Conservation (phyloP, 2,888 invertebrate genomes). For the Epirrita christyi region DNA sequence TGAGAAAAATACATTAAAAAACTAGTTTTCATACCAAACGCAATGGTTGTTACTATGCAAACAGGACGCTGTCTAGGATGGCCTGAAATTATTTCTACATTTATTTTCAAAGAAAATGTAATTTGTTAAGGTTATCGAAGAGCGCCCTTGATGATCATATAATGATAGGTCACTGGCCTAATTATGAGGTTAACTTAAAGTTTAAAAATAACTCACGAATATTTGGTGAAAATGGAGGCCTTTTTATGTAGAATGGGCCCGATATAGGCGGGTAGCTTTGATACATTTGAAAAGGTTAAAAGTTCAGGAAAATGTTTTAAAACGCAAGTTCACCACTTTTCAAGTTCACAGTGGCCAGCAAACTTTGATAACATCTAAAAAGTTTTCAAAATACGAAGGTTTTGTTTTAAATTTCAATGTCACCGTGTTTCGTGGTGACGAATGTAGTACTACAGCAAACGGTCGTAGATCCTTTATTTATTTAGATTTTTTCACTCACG, state of each 20-base stretch:
- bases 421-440: conserved; percentile 50
- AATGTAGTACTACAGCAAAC: conserved; percentile 47
- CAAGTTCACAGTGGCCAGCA: conserved; percentile 11
- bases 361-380: neutral
- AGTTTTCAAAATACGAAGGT: conserved; percentile 1
- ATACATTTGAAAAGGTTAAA: conserved; percentile 42
- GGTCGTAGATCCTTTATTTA: conserved; percentile 56
- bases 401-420: conserved; percentile 49
- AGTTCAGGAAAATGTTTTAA: conserved; percentile 1
- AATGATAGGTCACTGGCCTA: conserved; percentile 28
- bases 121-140: too few species aligned
- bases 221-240: conserved; percentile 53
- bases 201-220: conserved; percentile 55
- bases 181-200: conserved; percentile 21
- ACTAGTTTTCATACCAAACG: too few species aligned
- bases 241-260: conserved; percentile 55
- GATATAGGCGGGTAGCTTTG: conserved; percentile 47
- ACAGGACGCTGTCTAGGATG: too few species aligned
- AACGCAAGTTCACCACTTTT: conserved; percentile 4
- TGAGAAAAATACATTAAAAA: conserved; percentile 35
- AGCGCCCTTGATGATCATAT: conserved; percentile 19
- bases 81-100: too few species aligned
- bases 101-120: too few species aligned
- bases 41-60: too few species aligned
- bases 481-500: conserved; percentile 50